phyloP scores from a whole-genome alignment of 2,888 invertebrate genomes.

The Thyatira batis region DNA sequence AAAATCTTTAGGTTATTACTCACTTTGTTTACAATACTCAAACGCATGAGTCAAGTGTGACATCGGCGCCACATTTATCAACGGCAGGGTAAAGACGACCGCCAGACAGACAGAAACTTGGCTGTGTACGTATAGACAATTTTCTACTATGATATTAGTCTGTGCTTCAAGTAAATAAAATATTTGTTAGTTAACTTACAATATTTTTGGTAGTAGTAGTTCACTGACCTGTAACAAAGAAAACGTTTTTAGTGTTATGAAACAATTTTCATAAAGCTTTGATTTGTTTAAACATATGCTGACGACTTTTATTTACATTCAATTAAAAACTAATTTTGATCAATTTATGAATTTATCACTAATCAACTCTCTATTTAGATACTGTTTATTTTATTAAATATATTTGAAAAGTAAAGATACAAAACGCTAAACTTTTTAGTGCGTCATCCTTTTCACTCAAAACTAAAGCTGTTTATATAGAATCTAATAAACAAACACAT shows the following conservation, averaged over 20 bases:
- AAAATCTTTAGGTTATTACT: not conserved
- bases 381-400: no score
- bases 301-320: no score
- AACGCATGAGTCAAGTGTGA: slow-evolving; percentile 24
- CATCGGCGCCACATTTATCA: slow-evolving; percentile 55
- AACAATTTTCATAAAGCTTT: slow-evolving; percentile 1
- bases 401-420: no score
- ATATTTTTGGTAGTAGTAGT: slow-evolving; percentile 1
- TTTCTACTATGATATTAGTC: no score
- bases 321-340: no score
- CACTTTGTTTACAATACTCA: not conserved
- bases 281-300: no score
- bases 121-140: slow-evolving; percentile 24
- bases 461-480: not conserved
- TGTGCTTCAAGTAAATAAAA: slow-evolving; percentile 7
- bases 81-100: slow-evolving; percentile 24
- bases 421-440: no score
- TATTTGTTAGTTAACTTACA: not conserved
- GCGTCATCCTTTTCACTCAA: no score
- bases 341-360: no score
- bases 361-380: no score
- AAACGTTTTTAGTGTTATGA: not conserved
- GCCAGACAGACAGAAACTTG: slow-evolving; percentile 16
- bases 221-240: slow-evolving; percentile 26
- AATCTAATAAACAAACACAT: not conserved